Percentiles rank a stretch among this genome's conserved stretches.
phyloP scores from a whole-genome alignment of 2,797 vertebrate genomes.

The Pteropus rufus region DNA sequence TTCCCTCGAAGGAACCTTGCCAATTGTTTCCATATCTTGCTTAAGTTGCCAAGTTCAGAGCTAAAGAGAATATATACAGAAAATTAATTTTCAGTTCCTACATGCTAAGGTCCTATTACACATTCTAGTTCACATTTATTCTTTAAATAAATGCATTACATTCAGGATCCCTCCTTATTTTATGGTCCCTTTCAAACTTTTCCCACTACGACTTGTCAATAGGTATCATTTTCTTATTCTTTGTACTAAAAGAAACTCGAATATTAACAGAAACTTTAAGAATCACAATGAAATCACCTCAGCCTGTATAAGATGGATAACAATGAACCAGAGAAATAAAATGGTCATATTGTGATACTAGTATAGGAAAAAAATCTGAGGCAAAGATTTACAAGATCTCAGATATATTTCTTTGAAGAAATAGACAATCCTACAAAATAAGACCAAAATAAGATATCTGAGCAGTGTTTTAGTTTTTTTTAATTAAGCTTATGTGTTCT shows the following conservation, averaged over 20 bases:
- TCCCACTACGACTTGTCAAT: not conserved
- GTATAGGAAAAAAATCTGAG: not conserved
- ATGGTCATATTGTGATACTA: not conserved
- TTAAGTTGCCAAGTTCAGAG: not conserved
- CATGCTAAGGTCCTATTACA: not conserved
- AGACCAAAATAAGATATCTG: not conserved
- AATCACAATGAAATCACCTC: not conserved
- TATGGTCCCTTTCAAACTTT: conserved; percentile 11
- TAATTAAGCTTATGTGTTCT: not conserved
- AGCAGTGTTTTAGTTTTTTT: not conserved
- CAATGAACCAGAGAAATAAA: not conserved
- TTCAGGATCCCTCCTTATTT: not conserved
- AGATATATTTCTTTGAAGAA: not conserved
- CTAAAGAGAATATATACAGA: not conserved
- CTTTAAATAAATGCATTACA: not conserved
- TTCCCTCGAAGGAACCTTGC: not conserved
- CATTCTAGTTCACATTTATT: not conserved
- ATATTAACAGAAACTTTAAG: conserved; percentile 9
- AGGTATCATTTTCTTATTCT: not conserved
- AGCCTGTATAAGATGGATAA: not conserved
- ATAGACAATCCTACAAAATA: not conserved
- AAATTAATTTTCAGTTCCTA: not conserved
- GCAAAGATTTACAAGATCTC: not conserved
- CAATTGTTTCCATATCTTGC: conserved; percentile 20
- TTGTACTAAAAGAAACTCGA: not conserved